phyloP scores from a whole-genome alignment of 2,113 vertebrate genomes.

The Miniopterus natalensis region DNA sequence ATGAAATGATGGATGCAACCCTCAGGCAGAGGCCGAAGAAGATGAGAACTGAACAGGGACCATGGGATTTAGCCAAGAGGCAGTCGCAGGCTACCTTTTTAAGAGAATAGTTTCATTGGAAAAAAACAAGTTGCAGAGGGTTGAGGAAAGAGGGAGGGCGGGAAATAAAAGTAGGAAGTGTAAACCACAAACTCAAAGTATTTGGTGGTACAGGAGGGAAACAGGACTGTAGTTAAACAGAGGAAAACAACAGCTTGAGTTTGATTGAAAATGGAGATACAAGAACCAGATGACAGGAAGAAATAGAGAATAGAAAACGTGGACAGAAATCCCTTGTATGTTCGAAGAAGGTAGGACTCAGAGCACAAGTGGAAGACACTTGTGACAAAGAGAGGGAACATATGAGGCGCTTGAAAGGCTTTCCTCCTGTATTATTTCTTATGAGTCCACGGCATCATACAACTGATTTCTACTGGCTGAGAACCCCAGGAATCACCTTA shows the following conservation, averaged over 20 bases:
- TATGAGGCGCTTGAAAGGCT: not conserved
- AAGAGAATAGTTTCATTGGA: conserved; percentile 52
- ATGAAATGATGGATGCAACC: conserved; percentile 39
- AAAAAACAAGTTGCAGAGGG: not conserved
- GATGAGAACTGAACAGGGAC: conserved; percentile 17
- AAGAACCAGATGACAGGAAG: not conserved
- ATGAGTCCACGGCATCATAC: not conserved
- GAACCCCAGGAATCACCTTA: not conserved
- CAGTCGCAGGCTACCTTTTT: not conserved
- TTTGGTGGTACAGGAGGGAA: conserved; percentile 28
- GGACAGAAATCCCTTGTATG: not conserved
- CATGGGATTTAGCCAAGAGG: not conserved
- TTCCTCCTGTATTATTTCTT: not conserved
- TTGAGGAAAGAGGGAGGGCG: not conserved
- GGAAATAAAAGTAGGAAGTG: not conserved
- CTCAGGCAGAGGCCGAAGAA: conserved; percentile 29
- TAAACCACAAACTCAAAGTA: conserved; percentile 14
- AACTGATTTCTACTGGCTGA: not conserved
- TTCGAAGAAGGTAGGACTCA: not conserved
- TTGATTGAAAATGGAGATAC: not conserved
- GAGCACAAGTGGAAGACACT: not conserved
- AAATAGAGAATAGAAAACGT: not conserved
- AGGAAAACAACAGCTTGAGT: not conserved
- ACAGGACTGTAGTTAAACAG: not conserved
- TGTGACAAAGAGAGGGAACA: not conserved